phyloP scores from a whole-genome alignment of 2,113 vertebrate genomes.

The Turdus rufiventris region DNA sequence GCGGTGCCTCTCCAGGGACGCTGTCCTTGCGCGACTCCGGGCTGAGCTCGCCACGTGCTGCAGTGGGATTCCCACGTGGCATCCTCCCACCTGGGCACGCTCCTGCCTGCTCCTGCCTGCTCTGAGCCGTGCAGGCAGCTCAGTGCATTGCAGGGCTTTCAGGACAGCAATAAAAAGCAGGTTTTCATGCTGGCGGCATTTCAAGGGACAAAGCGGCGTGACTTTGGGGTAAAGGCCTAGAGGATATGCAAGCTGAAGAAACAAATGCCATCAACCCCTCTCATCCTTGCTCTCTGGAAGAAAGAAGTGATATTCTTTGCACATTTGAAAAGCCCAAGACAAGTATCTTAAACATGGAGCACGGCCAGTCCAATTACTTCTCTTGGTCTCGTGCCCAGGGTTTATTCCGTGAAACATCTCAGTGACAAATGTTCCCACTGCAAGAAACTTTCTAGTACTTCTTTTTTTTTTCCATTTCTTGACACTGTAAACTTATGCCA shows the following conservation, averaged over 20 bases:
- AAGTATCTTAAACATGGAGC: slow-evolving; percentile 52
- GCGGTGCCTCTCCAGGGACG: not conserved
- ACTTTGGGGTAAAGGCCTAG: not conserved
- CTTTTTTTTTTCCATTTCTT: slow-evolving; percentile 20
- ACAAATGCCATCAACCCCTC: not conserved
- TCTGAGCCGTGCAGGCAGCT: not conserved
- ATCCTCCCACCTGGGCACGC: too few relatives aligned
- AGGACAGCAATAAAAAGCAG: not conserved
- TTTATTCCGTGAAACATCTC: slow-evolving; percentile 64
- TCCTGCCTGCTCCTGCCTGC: not conserved
- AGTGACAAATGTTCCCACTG: slow-evolving; percentile 63
- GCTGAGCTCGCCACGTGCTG: not conserved
- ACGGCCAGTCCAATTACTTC: slow-evolving; percentile 60
- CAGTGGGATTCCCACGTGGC: not conserved
- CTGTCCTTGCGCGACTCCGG: not conserved
- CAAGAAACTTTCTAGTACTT: slow-evolving; percentile 61
- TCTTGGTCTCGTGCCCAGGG: slow-evolving; percentile 60
- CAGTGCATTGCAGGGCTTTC: not conserved
- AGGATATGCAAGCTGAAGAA: not conserved
- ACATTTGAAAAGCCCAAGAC: not conserved
- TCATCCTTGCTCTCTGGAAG: slow-evolving; percentile 14
- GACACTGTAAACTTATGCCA: slow-evolving; percentile 37
- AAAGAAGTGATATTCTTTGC: slow-evolving; percentile 1
- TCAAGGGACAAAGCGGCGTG: not conserved
- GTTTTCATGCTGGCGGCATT: not conserved